Evolutionary conservation across 2,888 invertebrate species (phyloP), one percentile per base, ranked within the genome.

Genomic region (Morpho deidamia): DNA sequence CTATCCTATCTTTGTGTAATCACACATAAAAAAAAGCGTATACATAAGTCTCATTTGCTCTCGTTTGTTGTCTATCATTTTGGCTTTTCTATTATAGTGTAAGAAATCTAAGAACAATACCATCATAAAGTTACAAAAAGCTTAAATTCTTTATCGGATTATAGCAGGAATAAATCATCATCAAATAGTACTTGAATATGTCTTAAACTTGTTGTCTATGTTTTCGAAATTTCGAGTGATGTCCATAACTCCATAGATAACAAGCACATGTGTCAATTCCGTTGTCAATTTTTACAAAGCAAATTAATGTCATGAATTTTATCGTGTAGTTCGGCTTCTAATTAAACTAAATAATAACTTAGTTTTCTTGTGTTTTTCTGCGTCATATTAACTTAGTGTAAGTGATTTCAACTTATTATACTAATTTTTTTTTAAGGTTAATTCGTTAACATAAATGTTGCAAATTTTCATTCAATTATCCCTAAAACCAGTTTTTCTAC

Each of bases 241-340:
- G 48, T n/a, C 11, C 14, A 11, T 11, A 12, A 9, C 14, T 42
- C 42, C 11, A 42, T 51, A 14, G 14, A 37, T 33, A 44, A 48
- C 34, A 51, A 44, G 38, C 37, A 23, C 37, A 49, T 12, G 33
- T 54, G 56, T 60, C 57, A 56, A 51, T 23, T 23, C 23, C 23
- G 23, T 1, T 23, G 23, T 23, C 23, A 48, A n/a, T 48, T 42
- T 55, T 76, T 75, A 70, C 2, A 23, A 23, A 67, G 76, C 74
- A 75, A 81, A 82, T 82, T 77, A 74, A 71, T 76, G 76, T 74
- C 70, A 58, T 66, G 61, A 67, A 61, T 63, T 69, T 70, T 58
- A 58, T 62, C 60, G 23, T 23, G 23, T 23, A 3, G 23, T 23
- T 2, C 1, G 5, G 2, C 5, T 23, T 23, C 23, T 23, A 51